Base-by-base conservation (phyloP, 2,113 vertebrate genomes). In the Megaceryle torquata region DNA sequence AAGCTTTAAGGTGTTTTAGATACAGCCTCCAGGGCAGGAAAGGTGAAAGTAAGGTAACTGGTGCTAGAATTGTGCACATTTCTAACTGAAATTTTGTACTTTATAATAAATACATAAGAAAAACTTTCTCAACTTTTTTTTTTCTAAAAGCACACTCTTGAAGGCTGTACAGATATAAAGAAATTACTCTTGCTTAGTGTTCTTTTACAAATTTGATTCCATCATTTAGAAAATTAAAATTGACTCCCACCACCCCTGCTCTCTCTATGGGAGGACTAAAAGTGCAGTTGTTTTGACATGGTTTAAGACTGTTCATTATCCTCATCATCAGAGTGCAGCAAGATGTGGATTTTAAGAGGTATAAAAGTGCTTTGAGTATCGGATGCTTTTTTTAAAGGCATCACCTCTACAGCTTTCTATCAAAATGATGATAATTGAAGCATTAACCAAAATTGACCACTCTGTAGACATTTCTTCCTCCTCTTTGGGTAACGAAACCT, bases 281-380 rank as follows among this genome's bases (percentile, higher is more conserved):
- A 92, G 21, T 65, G 48, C 3, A 2, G 25, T 21, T 92, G 70
- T 94, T 95, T 91, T 94, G 91, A 79, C 69, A 61, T 53, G 25
- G 9, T 72, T 91, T 85, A 70, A 91, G 14, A 70, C 50, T 90
- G 29, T 87, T 94, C 59, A 89, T 95, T 95, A 89, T 59, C 63
- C 37, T 87, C 22, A 15, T 82, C 33, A 72, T 19, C 70, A 48
- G n/a, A 82, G 37, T 63, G 33, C 4, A 77, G 63, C 14, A 63
- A 82, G 82, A 77, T 28, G 24, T 37, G 29, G 84, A 74, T 94
- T 88, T 95, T 59, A 72, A 86, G 82, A 77, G 35, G 33, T 44
- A 24, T 46, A 44, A 65, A 89, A 92, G 25, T 54, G 5, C 53
- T 54, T 41, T 74, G 61, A 69, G 44, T 33, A 41, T 17, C 18